Evolutionary conservation across 1,140 invertebrate species (phyloP), one percentile per base, ranked within the genome.

Genomic region (Drosophila micromelanica): DNA sequence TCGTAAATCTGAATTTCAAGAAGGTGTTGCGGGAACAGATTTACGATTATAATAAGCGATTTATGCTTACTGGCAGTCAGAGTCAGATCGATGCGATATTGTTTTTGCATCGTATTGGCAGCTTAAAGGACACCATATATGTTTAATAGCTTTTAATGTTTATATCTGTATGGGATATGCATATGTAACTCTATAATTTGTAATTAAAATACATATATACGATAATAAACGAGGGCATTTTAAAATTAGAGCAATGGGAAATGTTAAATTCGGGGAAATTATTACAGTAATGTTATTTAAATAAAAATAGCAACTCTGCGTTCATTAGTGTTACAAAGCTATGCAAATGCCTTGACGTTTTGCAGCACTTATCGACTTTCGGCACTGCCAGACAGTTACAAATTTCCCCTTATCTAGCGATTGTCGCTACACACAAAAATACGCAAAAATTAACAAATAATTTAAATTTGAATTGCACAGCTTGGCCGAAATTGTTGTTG

Each of bases 1-100:
- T 91, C 3, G 84, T 91, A 5, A 90, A 84, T 38, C 70, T 91
- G 11, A 91, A 76, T 17, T 91, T 90, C 42, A 91, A 90, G 48
- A 90, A 90, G 64, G 40, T 59, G 20, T 56, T 91, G 13, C 73
- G 81, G 37, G 78, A 91, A 51, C 90, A 91, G 73, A 90, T 91
- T 35, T 77, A 81, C 37, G 90, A 91, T 30, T 78, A 78, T 13
- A 87, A 86, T 42, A 90, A 91, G 71, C 74, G 90, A 0, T 90
- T 57, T 40, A 86, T 91, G 84, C 68, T 91, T 7, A 90, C 84
- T 20, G 90, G 90, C 37, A 80, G 60, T 48, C 81, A 82, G 46
- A 73, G n/a, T 17, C 67, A 78, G 52, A 86, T 91, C 11, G 90
- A 91, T 61, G 84, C 90, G 12, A 91, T 91, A 48, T 52, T 91